Evolutionary conservation across 2,888 invertebrate species (phyloP).

Genomic region (Petrophora chlorosata): DNA sequence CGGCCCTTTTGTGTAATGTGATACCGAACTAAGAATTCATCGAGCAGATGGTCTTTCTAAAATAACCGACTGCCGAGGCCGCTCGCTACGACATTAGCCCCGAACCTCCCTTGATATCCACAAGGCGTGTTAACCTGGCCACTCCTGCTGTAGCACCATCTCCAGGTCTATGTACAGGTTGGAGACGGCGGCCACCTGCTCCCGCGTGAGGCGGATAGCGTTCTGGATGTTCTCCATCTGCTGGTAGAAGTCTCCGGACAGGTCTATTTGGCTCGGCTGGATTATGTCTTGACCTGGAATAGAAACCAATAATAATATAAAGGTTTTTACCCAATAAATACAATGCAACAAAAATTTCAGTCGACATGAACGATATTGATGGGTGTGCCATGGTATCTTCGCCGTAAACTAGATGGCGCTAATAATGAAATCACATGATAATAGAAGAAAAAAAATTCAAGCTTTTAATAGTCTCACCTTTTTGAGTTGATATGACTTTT

Average conservation of each 20-base stretch:
- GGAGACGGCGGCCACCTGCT: conserved; percentile 56
- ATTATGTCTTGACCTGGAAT: conserved; percentile 45
- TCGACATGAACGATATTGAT: no score
- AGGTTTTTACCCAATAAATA: background rate
- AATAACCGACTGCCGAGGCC: no score
- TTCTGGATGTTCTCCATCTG: conserved; percentile 66
- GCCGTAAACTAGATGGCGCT: no score
- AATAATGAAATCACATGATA: background rate
- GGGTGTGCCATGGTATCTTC: no score
- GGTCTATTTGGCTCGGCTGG: conserved; percentile 51
- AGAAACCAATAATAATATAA: background rate
- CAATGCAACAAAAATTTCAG: background rate
- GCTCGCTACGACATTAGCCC: background rate
- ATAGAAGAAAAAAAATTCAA: background rate
- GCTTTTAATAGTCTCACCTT: conserved; percentile 16
- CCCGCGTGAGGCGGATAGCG: conserved; percentile 64
- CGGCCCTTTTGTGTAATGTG: no score
- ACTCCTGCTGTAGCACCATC: conserved; percentile 54
- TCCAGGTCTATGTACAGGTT: conserved; percentile 73
- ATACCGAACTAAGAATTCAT: no score
- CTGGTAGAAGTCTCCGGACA: conserved; percentile 63
- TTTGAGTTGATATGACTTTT: conserved; percentile 15
- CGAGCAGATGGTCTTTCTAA: no score
- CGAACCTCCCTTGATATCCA: no score
- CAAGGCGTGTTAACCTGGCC: conserved; percentile 55